Base-by-base conservation (phyloP, 2,113 vertebrate genomes). In the Cyprinodon brontotheroides region DNA sequence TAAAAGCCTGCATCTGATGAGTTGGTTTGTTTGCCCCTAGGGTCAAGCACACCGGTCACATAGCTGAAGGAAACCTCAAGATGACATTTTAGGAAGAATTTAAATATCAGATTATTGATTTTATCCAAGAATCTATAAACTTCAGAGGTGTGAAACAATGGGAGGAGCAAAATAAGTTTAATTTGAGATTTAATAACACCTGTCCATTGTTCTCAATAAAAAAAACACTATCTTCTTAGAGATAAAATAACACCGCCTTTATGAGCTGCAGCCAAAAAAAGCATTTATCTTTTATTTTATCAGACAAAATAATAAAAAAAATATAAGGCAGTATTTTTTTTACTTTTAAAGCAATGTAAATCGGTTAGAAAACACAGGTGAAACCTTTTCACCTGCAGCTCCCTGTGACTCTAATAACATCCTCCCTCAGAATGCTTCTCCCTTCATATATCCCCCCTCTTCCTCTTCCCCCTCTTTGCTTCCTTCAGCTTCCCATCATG, bases 311-410 rank as follows among this genome's bases (percentile, higher is more conserved):
- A 15, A 71, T 22, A 62, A 59, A 63, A 63, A 36, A 36, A 37
- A 22, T 13, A 72, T 47, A 47, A 8, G 12, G 7, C 36, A 9
- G 8, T 57, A 3, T 20, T n/a, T 15, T 9, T 57, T 20, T 20
- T 9, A 15, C 50, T 57, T 59, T 72, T 61, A 70, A 48, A 80
- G 41, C 80, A 71, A 81, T 64, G 72, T 74, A 63, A 84, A 79
- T 78, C 65, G 62, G 43, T 76, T 77, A 61, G 78, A 80, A 89
- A 87, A 88, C 36, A 70, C 86, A 86, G 86, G 59, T 82, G 85
- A 80, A 41, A 96, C 96, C 96, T 92, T 95, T 96, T 97, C 95
- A 96, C 98, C 96, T 96, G 95, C 94, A 94, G 96, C 93, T 95
- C 97, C 97, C 91, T 96, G 95, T 93, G 95, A 96, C 96, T 97